Evolutionary conservation across 1,140 invertebrate genomes (phyloP), one percentile per base, ranked within the genome.

Genomic region (Tetragonula clypearis): DNA sequence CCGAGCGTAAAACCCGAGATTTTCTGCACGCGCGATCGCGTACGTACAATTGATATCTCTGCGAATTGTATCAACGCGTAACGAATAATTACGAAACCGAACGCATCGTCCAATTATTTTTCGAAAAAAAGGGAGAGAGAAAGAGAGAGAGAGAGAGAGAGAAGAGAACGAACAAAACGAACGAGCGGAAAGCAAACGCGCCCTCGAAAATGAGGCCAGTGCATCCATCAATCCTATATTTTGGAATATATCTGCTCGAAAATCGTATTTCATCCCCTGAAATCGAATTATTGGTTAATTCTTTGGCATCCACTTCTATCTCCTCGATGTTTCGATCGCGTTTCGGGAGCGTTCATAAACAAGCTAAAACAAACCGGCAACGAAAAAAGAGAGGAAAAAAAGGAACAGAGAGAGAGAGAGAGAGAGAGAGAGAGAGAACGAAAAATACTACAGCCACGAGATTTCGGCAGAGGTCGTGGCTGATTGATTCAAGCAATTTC

Each of bases 401-500:
- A 30, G 41, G 35, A 23, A 30, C 30, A 14, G 41, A 21, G 21
- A 68, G 19, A 19, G 8, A 19, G 8, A 15, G 1, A 68, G 26
- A 15, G 19, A 19, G 35, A 41, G 30, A 68, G 30, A 19, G 8
- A 15, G 0, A 68, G 30, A 17, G 30, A 19, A 19, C 8, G 17
- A 11, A 23, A 41, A 41, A 41, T 9, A 69, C 35, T 35, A 71
- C 23, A 15, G 2, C 12, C 6, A 49, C 5, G 12, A 49, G 41
- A 71, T 71, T 49, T 79, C 53, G 19, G 41, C 8, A 56, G 17
- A 19, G 49, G 53, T 56, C 23, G 11, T 53, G 23, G 3, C 23
- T 6, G 49, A 84, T 72, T 56, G 68, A 80, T 65, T 49, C 55
- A 41, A 66, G 41, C 69, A 73, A 80, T 84, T 80, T 80, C 68